Percentiles rank a stretch among this genome's conserved stretches.
Conservation (phyloP, 2,888 invertebrate species). For the Argyresthia albistria region DNA sequence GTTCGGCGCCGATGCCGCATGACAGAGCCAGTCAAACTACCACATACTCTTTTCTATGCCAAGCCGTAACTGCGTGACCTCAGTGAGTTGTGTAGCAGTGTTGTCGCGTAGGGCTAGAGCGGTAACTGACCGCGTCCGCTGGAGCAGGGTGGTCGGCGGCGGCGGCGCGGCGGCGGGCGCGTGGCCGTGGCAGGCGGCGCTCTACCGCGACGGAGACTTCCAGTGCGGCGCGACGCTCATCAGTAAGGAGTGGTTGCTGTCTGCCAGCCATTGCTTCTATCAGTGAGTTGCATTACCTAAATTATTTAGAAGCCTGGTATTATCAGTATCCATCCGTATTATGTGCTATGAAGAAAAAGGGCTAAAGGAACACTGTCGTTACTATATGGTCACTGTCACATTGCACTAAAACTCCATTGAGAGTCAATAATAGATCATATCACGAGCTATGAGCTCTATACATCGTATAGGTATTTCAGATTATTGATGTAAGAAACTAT, state of each 20-base stretch:
- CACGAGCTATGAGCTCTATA: too few species aligned
- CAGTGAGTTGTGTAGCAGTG: background rate
- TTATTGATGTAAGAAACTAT: too few species aligned
- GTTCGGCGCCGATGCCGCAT: too few species aligned
- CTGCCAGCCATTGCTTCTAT: conserved; percentile 87
- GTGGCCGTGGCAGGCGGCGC: conserved; percentile 91
- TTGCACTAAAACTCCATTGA: background rate
- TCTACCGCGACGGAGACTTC: conserved; percentile 88
- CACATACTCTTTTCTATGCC: too few species aligned
- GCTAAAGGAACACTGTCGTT: background rate
- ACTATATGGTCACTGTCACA: background rate
- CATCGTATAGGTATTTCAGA: too few species aligned
- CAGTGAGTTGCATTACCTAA: conserved; percentile 66
- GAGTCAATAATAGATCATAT: too few species aligned
- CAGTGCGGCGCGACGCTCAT: conserved; percentile 86
- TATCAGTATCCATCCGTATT: background rate
- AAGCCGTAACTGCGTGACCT: too few species aligned
- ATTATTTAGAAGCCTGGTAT: background rate
- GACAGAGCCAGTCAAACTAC: too few species aligned
- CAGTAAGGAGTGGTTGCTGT: conserved; percentile 80
- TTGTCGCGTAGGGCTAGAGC: conserved; percentile 14
- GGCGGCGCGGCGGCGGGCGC: conserved; percentile 82
- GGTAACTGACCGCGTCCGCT: conserved; percentile 50
- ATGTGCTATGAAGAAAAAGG: too few species aligned
- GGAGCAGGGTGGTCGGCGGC: conserved; percentile 85